Evolutionary conservation across 2,888 invertebrate species (phyloP).

Genomic region (Drosophila lutescens): DNA sequence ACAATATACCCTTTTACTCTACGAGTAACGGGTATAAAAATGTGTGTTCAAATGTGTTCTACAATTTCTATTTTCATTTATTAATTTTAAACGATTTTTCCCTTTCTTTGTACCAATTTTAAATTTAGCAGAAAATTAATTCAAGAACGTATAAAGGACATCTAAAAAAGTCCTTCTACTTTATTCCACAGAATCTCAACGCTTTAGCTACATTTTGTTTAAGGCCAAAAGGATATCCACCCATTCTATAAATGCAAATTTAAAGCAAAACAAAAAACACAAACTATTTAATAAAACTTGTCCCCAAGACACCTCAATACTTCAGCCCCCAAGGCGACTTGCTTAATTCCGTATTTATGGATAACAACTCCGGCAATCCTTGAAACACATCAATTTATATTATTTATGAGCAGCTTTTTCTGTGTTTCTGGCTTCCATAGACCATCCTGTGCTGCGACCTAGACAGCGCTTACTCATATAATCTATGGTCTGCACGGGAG

Average conservation of each 20-base stretch:
- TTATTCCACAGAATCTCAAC: too few species aligned
- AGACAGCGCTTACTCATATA: conserved; percentile 17
- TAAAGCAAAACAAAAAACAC: too few species aligned
- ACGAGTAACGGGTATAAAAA: too few species aligned
- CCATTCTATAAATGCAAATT: neutral
- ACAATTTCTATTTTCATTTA: too few species aligned
- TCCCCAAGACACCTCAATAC: neutral
- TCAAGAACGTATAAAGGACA: too few species aligned
- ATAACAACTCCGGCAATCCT: conserved; percentile 15
- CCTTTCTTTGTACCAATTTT: too few species aligned
- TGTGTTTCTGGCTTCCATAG: neutral
- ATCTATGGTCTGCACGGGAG: conserved; percentile 11
- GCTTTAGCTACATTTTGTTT: too few species aligned
- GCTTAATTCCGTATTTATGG: conserved; percentile 27
- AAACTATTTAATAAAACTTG: neutral
- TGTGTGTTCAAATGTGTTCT: too few species aligned
- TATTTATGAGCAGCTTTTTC: conserved; percentile 38
- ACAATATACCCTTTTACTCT: too few species aligned
- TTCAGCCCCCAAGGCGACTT: neutral
- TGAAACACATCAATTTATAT: conserved; percentile 22
- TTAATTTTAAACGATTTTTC: too few species aligned
- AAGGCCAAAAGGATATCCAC: neutral
- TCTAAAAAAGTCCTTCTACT: too few species aligned
- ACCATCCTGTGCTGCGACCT: conserved; percentile 13
- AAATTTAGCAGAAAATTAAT: too few species aligned